Conservation (phyloP, 2,113 vertebrate species). For the Corydoras maculifer region DNA sequence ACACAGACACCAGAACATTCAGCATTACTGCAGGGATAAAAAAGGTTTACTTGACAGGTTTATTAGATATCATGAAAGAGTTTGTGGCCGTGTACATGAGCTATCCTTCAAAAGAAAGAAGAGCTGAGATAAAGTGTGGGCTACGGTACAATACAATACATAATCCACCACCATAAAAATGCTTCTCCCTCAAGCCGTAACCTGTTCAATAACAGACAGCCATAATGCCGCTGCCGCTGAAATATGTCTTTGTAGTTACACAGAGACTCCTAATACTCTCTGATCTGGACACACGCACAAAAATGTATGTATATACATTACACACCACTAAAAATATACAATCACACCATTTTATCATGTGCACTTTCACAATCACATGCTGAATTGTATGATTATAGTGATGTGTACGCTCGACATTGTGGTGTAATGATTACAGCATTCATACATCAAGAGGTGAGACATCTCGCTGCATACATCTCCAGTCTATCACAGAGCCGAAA, state of each 20-base stretch:
- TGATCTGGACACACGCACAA: no score
- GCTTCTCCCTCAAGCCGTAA: not conserved
- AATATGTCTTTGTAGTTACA: not conserved
- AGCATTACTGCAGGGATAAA: constrained; percentile 21
- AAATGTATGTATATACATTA: no score
- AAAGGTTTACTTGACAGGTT: constrained; percentile 37
- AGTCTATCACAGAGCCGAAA: no score
- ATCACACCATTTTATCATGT: no score
- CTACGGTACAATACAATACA: not conserved
- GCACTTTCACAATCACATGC: no score
- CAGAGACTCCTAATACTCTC: not conserved
- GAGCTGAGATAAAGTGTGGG: not conserved
- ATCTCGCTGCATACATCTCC: no score
- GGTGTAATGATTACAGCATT: no score
- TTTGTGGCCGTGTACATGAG: constrained; percentile 10
- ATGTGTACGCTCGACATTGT: no score
- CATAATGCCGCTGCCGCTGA: not conserved
- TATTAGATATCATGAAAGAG: constrained; percentile 33
- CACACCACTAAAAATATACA: no score
- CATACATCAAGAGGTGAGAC: no score
- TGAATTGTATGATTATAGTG: no score
- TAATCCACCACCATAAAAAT: not conserved
- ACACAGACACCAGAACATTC: constrained; percentile 9
- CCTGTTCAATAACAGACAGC: not conserved
- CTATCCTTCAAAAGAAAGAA: not conserved